Percentiles rank a stretch among this genome's conserved stretches.
Evolutionary conservation across 2,888 invertebrate genomes (phyloP).

Genomic region (Calliphora vomitoria): DNA sequence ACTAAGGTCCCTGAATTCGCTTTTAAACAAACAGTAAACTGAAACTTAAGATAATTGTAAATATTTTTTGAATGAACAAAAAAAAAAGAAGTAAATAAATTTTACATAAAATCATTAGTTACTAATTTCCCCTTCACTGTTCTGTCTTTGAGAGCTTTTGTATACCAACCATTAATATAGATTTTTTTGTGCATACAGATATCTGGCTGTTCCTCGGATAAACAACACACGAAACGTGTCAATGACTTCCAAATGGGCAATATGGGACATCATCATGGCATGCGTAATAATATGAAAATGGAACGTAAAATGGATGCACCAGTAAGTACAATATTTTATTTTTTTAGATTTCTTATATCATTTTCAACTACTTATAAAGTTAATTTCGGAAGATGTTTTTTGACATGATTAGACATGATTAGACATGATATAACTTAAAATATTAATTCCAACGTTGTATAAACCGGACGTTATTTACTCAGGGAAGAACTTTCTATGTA

Average conservation of each 20-base stretch:
- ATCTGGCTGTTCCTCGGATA: constrained; percentile 91
- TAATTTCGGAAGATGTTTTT: too few species aligned
- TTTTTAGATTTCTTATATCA: background rate
- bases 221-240: constrained; percentile 89
- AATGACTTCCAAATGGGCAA: constrained; percentile 95
- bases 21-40: background rate
- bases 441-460: too few species aligned
- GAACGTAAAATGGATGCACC: constrained; percentile 92
- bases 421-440: too few species aligned
- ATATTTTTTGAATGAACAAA: constrained; percentile 70
- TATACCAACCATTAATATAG: constrained; percentile 80
- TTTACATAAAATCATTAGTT: constrained; percentile 78
- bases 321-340: constrained; percentile 85
- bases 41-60: constrained; percentile 40
- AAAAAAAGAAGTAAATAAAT: constrained; percentile 75
- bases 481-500: too few species aligned
- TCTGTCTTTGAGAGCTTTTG: constrained; percentile 72
- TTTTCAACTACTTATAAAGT: too few species aligned
- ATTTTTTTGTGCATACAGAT: constrained; percentile 87
- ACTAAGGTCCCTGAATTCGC: constrained; percentile 26
- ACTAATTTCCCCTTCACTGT: constrained; percentile 79
- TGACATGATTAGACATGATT: too few species aligned
- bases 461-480: too few species aligned
- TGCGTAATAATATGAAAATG: constrained; percentile 87
- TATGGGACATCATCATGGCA: constrained; percentile 86